Percentiles rank a stretch among this genome's conserved stretches.
Evolutionary conservation across 2,113 vertebrate species (phyloP).

Genomic region (Gavialis gangeticus): DNA sequence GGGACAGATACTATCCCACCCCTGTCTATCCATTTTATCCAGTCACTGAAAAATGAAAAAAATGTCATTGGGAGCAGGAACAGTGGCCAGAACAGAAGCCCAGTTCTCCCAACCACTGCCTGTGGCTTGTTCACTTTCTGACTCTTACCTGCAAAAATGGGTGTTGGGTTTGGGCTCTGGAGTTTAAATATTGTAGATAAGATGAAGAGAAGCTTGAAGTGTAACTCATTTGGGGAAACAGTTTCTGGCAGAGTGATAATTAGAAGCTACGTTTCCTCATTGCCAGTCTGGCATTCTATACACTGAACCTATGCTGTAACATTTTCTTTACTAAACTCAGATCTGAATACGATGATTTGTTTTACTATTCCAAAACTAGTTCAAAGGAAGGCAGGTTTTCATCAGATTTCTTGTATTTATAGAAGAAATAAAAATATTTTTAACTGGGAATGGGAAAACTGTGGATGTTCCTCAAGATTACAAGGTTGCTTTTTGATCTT

Average conservation of each 20-base stretch:
- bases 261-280: neutral
- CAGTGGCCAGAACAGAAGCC: no score
- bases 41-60: no score
- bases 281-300: neutral
- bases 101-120: no score
- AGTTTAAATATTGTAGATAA: no score
- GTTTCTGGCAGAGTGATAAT: neutral
- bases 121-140: no score
- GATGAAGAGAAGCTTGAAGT: no score
- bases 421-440: neutral
- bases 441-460: neutral
- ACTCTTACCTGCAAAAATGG: no score
- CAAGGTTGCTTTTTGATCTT: neutral
- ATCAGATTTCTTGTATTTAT: neutral
- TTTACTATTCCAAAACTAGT: neutral
- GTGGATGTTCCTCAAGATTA: neutral
- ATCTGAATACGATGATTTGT: neutral
- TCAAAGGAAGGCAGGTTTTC: neutral
- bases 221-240: no score
- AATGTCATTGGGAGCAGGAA: no score
- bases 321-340: neutral
- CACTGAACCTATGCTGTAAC: neutral
- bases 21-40: no score
- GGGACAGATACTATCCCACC: no score
- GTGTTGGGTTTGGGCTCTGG: no score